Conservation (phyloP, 2,797 vertebrate species). For the Kryptolebias ocellatus region DNA sequence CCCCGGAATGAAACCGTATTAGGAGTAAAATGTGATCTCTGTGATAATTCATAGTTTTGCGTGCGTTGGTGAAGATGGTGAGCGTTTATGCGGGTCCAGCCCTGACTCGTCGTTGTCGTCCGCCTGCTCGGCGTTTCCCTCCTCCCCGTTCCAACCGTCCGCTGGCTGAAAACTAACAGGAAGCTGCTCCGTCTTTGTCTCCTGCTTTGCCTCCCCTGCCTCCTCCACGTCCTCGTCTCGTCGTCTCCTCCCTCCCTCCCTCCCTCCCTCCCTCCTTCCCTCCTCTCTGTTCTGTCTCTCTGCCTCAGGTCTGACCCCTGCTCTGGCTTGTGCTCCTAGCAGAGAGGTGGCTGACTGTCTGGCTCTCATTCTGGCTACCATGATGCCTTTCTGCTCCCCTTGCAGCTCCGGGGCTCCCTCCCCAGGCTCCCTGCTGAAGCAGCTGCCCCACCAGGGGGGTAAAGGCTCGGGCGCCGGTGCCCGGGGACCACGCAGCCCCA, state of each 20-base stretch:
- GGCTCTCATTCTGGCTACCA: slow-evolving; percentile 99
- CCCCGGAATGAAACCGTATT: too few relatives aligned
- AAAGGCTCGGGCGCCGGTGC: slow-evolving; percentile 53
- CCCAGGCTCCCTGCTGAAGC: slow-evolving; percentile 89
- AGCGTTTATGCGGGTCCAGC: neutral
- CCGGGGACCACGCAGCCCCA: slow-evolving; percentile 68
- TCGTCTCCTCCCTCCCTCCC: slow-evolving; percentile 4
- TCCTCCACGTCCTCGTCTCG: slow-evolving; percentile 48
- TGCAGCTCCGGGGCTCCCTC: slow-evolving; percentile 92
- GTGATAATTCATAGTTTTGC: too few relatives aligned
- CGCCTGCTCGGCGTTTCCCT: slow-evolving; percentile 10
- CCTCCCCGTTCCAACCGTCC: slow-evolving; percentile 21
- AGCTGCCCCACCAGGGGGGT: slow-evolving; percentile 64
- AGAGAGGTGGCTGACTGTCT: slow-evolving; percentile 98
- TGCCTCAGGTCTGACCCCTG: slow-evolving; percentile 94
- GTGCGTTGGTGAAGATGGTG: too few relatives aligned
- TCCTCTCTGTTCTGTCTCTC: slow-evolving; percentile 52
- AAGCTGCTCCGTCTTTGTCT: slow-evolving; percentile 72
- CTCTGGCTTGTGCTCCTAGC: slow-evolving; percentile 98
- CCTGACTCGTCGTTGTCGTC: neutral
- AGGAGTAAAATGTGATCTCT: too few relatives aligned
- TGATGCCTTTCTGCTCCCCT: slow-evolving; percentile 98
- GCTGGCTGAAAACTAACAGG: slow-evolving; percentile 75
- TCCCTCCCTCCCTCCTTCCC: slow-evolving; percentile 27
- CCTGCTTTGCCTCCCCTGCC: slow-evolving; percentile 56